Base-by-base conservation (phyloP, 2,797 vertebrate genomes). In the Gobio occitaniae region DNA sequence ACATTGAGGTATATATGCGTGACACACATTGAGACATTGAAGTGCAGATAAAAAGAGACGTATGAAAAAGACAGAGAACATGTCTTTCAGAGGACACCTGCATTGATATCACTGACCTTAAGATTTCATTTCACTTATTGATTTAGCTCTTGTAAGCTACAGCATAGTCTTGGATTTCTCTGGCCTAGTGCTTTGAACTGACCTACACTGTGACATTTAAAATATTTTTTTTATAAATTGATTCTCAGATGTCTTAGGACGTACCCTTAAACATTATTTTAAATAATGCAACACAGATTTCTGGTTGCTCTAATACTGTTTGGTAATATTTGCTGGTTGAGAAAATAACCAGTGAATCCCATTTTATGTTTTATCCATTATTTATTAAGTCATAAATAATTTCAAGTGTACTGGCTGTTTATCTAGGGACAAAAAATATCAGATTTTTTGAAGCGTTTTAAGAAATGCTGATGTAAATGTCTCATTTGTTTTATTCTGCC, bases 41-140 rank as follows among this genome's bases (percentile, higher is more conserved):
- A 56, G 54, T 21, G 17, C 41, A 50, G 41, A 63, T 63, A 63
- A 74, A 61, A 16, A 50, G 38, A 72, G 38, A 74, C 52, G 65
- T 41, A 11, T 36, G 54, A 80, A 52, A 52, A 80, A 68, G 29
- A 15, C 38, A 47, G 48, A 74, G 16, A n/a, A 50, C 5, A 8
- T 48, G 54, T 63, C 81, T 44, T 83, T 75, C 71, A 66, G 71
- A 71, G 16, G 54, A 54, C 59, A 25, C 25, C 19, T 83, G 44
- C n/a, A 52, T 66, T 38, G 56, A 65, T 74, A 47, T 4, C 38
- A 11, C 54, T 83, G 70, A 74, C 71, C 47, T 83, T 63, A 75
- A 65, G 47, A 83, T 66, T 66, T 76, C 32, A 65, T 83, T 83
- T 66, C 71, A 66, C 15, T 36, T 83, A 76, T 76, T 83, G 82